Evolutionary conservation across 2,113 vertebrate species (phyloP), one percentile per base, ranked within the genome.

Genomic region (Oreochromis spilurus): DNA sequence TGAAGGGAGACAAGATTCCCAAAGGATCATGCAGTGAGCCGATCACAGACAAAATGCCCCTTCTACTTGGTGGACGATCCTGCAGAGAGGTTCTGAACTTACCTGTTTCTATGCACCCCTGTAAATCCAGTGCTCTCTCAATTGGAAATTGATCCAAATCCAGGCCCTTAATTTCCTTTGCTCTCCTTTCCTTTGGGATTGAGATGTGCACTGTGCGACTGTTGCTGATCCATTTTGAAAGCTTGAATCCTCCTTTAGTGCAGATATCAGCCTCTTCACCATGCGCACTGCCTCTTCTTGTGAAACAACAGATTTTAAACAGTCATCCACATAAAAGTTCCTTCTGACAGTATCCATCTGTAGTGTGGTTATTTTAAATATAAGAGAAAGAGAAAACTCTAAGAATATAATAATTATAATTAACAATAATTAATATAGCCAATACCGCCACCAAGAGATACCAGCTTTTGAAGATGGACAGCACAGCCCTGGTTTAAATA

Each of bases 1-100:
- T 19, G 57, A 60, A 60, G 0, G 16, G 16, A 60, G 57, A 60
- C 29, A 60, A 34, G 29, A 34, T 60, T 60, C 57, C 3, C 57
- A 60, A 34, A 60, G 9, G 29, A 60, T 60, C 29, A 19, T 34
- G 57, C 29, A 60, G 29, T 2, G 57, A 60, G 57, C 29, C 5
- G 1, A 60, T 60, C 14, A 4, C 16, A 36, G 58, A 62, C 31
- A 62, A 34, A 60, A 60, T 60, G 2, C 26, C 29, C 1, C 57
- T 60, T 60, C 14, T 31, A 31, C 0, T 60, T 60, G 29, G 26
- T 62, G 9, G 17, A 62, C 9, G 0, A 19, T 1, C 29, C 3
- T 62, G 58, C 5, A 9, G 16, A 34, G 57, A 60, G 16, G 0
- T 60, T 60, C 2, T 60, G 57, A 60, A 60, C 57, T 60, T 29